Evolutionary conservation across 2,888 invertebrate genomes (phyloP).

Genomic region (Sinodicranocentrus sp.): DNA sequence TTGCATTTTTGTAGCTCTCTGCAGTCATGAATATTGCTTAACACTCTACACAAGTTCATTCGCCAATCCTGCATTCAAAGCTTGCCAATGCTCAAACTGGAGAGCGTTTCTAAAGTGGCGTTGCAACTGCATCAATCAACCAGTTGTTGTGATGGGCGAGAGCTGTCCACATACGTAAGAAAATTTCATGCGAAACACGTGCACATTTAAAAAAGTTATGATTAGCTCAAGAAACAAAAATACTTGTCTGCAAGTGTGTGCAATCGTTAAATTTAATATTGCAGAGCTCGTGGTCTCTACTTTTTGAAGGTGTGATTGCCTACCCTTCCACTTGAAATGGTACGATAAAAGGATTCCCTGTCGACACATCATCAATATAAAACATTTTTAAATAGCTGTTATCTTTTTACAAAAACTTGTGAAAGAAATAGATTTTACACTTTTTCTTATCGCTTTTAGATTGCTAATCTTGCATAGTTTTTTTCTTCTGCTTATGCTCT

Average conservation of each 20-base stretch:
- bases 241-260: too few species aligned
- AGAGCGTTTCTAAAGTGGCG: neutral
- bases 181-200: neutral
- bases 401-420: neutral
- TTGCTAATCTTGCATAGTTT: too few species aligned
- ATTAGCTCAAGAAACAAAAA: too few species aligned
- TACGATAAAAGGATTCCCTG: too few species aligned
- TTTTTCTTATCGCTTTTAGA: too few species aligned
- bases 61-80: neutral
- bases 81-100: conserved; percentile 8
- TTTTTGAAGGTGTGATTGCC: neutral
- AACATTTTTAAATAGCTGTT: neutral
- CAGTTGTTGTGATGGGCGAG: neutral
- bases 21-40: conserved; percentile 6
- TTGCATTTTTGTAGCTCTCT: neutral
- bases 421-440: too few species aligned
- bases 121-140: neutral
- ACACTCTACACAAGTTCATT: neutral
- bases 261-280: neutral
- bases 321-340: too few species aligned
- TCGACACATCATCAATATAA: neutral
- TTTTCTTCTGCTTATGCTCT: too few species aligned
- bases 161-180: neutral
- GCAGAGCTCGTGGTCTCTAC: conserved; percentile 14
- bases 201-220: too few species aligned